Percentiles rank a stretch among this genome's conserved stretches.
Conservation (phyloP, 2,113 vertebrate genomes). For the Micronycteris hirsuta region DNA sequence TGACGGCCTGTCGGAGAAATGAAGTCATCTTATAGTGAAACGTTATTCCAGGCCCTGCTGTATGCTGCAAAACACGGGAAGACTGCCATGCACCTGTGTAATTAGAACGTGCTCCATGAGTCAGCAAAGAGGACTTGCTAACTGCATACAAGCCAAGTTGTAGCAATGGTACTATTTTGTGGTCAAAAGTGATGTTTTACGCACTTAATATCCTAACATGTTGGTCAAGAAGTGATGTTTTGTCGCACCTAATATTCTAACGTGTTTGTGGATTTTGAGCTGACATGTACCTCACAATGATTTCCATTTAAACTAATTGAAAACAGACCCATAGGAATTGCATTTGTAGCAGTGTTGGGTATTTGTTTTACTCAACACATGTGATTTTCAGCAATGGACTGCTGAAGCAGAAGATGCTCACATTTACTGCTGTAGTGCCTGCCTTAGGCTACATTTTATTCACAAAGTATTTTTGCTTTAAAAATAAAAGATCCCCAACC, state of each 20-base stretch:
- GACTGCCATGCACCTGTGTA: rapidly evolving
- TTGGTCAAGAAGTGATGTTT: not conserved
- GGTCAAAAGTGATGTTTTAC: not conserved
- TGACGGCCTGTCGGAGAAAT: not conserved
- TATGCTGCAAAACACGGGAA: not conserved
- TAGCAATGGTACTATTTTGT: not conserved
- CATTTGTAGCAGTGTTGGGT: no score
- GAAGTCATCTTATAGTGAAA: not conserved
- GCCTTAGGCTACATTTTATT: not conserved
- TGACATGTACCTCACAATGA: not conserved
- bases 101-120: not conserved
- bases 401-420: not conserved
- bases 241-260: no score
- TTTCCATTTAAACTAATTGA: not conserved
- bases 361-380: not conserved
- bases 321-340: not conserved
- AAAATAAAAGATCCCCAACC: no score
- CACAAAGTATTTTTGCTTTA: not conserved
- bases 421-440: not conserved
- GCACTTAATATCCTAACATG: not conserved
- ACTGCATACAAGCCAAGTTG: not conserved
- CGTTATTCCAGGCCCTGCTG: not conserved
- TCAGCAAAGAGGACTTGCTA: not conserved
- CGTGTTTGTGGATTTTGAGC: not conserved
- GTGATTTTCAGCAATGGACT: not conserved